phyloP scores from a whole-genome alignment of 2,113 vertebrate genomes.

The Tonatia bakeri region DNA sequence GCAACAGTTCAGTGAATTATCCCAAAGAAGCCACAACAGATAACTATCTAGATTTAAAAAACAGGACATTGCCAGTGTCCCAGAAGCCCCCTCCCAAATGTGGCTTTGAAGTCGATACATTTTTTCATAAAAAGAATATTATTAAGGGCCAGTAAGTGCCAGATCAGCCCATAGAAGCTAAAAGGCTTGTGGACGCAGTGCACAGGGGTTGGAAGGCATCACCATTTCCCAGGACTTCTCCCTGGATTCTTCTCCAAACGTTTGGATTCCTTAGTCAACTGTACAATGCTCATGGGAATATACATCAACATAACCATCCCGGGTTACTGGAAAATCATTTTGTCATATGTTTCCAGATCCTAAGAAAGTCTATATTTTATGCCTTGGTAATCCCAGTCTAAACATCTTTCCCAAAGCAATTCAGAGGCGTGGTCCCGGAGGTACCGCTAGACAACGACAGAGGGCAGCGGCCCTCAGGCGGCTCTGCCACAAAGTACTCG shows the following conservation, averaged over 20 bases:
- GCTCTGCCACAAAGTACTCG: neutral
- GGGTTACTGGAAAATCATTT: neutral
- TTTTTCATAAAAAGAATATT: conserved; percentile 1
- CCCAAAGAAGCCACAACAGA: neutral
- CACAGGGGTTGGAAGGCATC: neutral
- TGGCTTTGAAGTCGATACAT: neutral
- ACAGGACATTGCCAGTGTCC: fast-evolving
- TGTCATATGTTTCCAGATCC: neutral
- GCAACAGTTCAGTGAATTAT: neutral
- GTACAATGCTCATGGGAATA: neutral
- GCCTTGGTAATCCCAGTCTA: neutral
- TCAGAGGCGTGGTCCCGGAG: neutral
- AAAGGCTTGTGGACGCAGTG: neutral
- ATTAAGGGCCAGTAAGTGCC: neutral
- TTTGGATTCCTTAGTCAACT: neutral
- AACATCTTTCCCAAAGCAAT: neutral
- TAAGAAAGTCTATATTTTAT: neutral
- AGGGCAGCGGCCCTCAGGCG: neutral
- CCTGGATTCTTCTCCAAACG: too few species aligned
- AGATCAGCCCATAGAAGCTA: neutral
- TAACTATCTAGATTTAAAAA: neutral
- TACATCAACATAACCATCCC: neutral
- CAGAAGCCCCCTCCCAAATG: neutral
- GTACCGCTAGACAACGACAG: neutral
- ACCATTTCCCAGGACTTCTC: neutral